These are phyloP conservation scores for Phylloscopus trochilus DNA, from an alignment of 2,113 vertebrate species.

Conservation along the genomic window DNA sequence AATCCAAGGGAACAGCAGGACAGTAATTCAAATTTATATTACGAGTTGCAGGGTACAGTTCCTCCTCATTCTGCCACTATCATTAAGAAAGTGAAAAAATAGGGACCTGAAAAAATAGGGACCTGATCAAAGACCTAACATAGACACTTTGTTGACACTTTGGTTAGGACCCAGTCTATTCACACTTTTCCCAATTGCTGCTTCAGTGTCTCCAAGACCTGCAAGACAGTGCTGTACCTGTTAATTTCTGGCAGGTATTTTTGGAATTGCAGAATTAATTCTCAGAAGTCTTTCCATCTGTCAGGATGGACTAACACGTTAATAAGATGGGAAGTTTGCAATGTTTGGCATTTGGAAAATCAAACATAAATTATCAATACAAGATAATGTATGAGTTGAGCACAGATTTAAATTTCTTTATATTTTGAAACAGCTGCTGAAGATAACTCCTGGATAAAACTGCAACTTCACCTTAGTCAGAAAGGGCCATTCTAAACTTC, in stretches of 20 bases:
- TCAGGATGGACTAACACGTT: background rate
- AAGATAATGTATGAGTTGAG: background rate
- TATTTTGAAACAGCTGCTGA: background rate
- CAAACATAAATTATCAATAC: background rate
- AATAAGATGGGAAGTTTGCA: background rate
- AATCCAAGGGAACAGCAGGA: slow-evolving; percentile 9
- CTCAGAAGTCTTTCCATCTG: background rate
- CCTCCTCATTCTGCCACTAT: background rate
- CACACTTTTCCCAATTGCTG: background rate
- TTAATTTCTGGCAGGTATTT: background rate
- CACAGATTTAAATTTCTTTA: background rate
- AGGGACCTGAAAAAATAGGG: background rate
- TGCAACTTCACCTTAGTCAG: background rate
- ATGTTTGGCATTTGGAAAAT: background rate
- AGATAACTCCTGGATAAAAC: background rate
- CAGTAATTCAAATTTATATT: slow-evolving; percentile 3
- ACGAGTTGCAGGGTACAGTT: background rate
- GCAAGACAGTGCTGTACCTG: background rate
- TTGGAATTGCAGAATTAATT: background rate
- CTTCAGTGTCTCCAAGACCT: background rate
- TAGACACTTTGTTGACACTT: background rate
- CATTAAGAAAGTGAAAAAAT: background rate
- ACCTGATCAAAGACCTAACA: background rate
- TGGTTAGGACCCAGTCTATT: background rate
- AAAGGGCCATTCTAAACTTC: background rate